phyloP scores from a whole-genome alignment of 2,113 vertebrate genomes.

The Pyxicephalus adspersus region DNA sequence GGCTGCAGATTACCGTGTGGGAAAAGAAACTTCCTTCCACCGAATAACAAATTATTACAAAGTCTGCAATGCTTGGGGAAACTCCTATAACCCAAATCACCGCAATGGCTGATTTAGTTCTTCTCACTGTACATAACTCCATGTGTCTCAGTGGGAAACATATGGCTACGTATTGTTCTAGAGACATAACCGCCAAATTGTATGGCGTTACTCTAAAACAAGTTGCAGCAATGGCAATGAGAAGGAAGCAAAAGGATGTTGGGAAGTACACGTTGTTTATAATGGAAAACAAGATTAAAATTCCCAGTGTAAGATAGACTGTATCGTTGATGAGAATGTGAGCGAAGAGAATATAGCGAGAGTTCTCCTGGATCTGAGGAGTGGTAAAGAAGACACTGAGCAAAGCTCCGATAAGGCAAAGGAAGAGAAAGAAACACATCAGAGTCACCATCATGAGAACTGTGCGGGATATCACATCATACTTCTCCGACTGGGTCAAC shows the following conservation, averaged over 20 bases:
- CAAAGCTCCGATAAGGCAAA: constrained; percentile 68
- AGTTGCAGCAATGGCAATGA: not conserved
- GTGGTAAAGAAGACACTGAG: constrained; percentile 70
- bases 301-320: constrained; percentile 68
- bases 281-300: constrained; percentile 61
- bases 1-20: not conserved
- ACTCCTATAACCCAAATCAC: constrained; percentile 15
- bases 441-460: too few species aligned
- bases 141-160: constrained; percentile 33
- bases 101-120: not conserved
- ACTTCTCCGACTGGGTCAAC: too few species aligned
- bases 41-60: not conserved
- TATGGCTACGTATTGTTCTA: constrained; percentile 40
- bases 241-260: constrained; percentile 48
- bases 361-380: constrained; percentile 69
- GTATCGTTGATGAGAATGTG: constrained; percentile 77
- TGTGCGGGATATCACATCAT: too few species aligned
- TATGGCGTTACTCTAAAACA: constrained; percentile 38
- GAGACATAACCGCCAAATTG: constrained; percentile 40
- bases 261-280: not conserved
- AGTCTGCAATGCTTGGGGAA: not conserved
- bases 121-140: constrained; percentile 11
- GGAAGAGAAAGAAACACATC: constrained; percentile 57
- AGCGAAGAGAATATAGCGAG: constrained; percentile 74
- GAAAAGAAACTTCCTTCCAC: constrained; percentile 6